Percentiles rank a stretch among this genome's conserved stretches.
Evolutionary conservation across 2,888 invertebrate species (phyloP).

Genomic region (Oxyscelio sp.): DNA sequence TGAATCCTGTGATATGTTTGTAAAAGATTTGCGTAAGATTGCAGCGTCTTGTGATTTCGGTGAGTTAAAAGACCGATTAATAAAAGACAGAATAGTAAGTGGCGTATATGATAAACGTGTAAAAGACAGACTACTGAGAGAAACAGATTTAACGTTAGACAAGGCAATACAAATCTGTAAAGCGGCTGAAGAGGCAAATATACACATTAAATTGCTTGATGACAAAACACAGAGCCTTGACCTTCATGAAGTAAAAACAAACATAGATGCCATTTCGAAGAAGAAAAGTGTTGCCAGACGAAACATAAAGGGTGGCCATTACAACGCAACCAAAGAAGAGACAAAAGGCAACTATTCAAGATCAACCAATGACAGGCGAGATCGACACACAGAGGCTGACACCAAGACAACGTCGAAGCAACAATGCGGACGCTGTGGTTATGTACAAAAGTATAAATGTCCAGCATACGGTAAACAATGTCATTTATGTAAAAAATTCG

Average conservation of each 20-base stretch:
- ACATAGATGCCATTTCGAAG: neutral
- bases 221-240: neutral
- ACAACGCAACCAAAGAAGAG: too few species aligned
- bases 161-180: constrained; percentile 57
- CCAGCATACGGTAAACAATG: constrained; percentile 63
- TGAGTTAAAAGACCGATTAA: constrained; percentile 53
- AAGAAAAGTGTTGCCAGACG: too few species aligned
- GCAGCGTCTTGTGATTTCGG: constrained; percentile 66
- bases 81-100: constrained; percentile 68
- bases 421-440: too few species aligned
- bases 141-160: constrained; percentile 48
- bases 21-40: constrained; percentile 56
- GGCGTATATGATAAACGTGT: constrained; percentile 57
- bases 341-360: too few species aligned
- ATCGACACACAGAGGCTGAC: too few species aligned
- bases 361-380: too few species aligned
- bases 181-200: constrained; percentile 51
- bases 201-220: constrained; percentile 2
- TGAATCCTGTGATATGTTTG: constrained; percentile 64
- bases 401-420: too few species aligned
- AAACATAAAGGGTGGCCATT: too few species aligned
- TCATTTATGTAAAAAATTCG: constrained; percentile 37
- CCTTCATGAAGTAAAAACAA: too few species aligned
- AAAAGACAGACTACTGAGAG: constrained; percentile 57
- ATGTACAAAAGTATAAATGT: too few species aligned